These are phyloP conservation scores for Tromatobia lineatoria DNA, from an alignment of 2,888 invertebrate species.

Conservation along the genomic window DNA sequence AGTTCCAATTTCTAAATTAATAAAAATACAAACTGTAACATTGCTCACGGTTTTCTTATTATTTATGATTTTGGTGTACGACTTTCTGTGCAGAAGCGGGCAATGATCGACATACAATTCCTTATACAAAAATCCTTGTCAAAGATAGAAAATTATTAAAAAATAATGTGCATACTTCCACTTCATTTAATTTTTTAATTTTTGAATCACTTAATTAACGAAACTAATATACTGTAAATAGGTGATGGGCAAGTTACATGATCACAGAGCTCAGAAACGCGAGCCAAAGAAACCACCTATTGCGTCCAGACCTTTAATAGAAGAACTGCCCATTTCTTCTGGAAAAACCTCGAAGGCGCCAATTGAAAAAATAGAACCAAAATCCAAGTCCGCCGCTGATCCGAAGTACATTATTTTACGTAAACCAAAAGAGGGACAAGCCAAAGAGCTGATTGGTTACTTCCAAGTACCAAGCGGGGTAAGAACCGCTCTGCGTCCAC, in stretches of 20 bases:
- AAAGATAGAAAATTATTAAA: too few species aligned
- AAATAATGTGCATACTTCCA: too few species aligned
- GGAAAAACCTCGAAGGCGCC: background rate
- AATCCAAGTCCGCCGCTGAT: slow-evolving; percentile 19
- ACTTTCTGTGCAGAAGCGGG: too few species aligned
- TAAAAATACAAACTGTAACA: too few species aligned
- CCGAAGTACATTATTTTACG: slow-evolving; percentile 77
- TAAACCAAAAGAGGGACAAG: slow-evolving; percentile 87
- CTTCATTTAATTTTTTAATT: background rate
- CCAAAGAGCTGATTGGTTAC: slow-evolving; percentile 87
- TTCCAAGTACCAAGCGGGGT: slow-evolving; percentile 88
- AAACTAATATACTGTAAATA: slow-evolving; percentile 46
- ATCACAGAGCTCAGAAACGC: slow-evolving; percentile 91
- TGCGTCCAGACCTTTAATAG: slow-evolving; percentile 87
- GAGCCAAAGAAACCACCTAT: slow-evolving; percentile 86
- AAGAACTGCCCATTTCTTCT: slow-evolving; percentile 86
- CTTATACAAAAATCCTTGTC: too few species aligned
- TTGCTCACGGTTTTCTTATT: too few species aligned
- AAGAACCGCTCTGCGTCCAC: slow-evolving; percentile 78
- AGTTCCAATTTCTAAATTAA: too few species aligned
- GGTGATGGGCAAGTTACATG: slow-evolving; percentile 90
- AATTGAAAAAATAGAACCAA: slow-evolving; percentile 4
- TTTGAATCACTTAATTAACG: background rate
- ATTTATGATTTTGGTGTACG: too few species aligned
- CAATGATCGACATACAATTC: too few species aligned